phyloP scores from a whole-genome alignment of 2,888 invertebrate species.

The Sesia bembeciformis region DNA sequence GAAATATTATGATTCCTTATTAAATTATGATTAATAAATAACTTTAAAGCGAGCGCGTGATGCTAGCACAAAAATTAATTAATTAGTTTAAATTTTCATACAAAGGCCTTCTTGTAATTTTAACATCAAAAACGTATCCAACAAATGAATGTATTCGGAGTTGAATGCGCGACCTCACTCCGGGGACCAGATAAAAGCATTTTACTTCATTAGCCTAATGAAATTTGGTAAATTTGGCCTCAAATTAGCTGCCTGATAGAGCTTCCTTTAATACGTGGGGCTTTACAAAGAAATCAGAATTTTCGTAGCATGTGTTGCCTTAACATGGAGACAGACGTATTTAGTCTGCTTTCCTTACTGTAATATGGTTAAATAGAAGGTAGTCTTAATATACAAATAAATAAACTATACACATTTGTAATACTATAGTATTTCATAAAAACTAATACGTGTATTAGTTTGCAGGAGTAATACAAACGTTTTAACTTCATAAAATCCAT shows the following conservation, averaged over 20 bases:
- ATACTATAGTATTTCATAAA: no score
- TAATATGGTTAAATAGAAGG: no score
- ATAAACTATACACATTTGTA: no score
- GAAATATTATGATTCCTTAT: no score
- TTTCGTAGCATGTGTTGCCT: constrained; percentile 1
- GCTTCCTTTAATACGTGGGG: constrained; percentile 42
- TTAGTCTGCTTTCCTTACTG: no score
- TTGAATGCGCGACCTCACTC: constrained; percentile 6
- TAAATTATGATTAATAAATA: no score
- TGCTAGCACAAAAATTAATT: no score
- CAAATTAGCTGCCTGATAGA: constrained; percentile 52
- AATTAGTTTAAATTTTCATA: not conserved
- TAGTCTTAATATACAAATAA: no score
- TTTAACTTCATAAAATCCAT: no score
- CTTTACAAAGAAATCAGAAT: constrained; percentile 46
- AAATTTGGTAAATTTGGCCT: constrained; percentile 52
- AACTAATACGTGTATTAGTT: no score
- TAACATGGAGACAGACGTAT: not conserved
- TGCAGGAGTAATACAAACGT: no score
- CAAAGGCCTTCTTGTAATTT: not conserved
- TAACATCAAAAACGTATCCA: not conserved
- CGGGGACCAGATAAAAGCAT: constrained; percentile 38
- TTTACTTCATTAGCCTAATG: constrained; percentile 57
- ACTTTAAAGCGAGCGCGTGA: no score
- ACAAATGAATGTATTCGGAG: not conserved